Evolutionary conservation across 2,113 vertebrate species (phyloP).

Genomic region (Ramphastos sulfuratus): DNA sequence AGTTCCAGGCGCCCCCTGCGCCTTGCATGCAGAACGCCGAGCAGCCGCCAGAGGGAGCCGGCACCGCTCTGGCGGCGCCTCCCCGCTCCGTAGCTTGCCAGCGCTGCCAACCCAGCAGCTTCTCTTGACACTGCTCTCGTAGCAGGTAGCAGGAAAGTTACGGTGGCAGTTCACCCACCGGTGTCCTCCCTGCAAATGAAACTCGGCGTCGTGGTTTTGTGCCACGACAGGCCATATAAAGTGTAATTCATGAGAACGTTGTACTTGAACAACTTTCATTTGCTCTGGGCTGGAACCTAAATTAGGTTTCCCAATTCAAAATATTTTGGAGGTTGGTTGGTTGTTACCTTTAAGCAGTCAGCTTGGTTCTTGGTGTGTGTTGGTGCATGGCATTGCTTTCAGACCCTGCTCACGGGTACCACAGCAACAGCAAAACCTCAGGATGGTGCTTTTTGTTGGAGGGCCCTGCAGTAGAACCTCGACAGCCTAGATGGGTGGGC

Average conservation of each 20-base stretch:
- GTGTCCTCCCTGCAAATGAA: background rate
- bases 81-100: accelerated
- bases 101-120: accelerated
- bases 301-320: background rate
- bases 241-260: background rate
- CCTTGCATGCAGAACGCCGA: accelerated
- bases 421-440: background rate
- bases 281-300: background rate
- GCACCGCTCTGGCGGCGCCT: background rate
- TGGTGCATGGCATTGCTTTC: background rate
- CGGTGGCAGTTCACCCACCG: accelerated
- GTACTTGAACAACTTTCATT: accelerated
- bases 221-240: accelerated
- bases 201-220: accelerated
- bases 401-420: background rate
- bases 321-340: background rate
- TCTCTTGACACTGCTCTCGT: accelerated
- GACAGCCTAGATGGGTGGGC: no score
- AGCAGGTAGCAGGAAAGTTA: background rate
- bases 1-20: accelerated
- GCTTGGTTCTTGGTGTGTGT: background rate
- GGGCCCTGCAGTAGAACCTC: no score
- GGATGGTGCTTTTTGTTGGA: background rate
- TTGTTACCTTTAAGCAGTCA: background rate
- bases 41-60: background rate